Base-by-base conservation (phyloP, 2,888 invertebrate species). In the Stenolophus ochropezus region DNA sequence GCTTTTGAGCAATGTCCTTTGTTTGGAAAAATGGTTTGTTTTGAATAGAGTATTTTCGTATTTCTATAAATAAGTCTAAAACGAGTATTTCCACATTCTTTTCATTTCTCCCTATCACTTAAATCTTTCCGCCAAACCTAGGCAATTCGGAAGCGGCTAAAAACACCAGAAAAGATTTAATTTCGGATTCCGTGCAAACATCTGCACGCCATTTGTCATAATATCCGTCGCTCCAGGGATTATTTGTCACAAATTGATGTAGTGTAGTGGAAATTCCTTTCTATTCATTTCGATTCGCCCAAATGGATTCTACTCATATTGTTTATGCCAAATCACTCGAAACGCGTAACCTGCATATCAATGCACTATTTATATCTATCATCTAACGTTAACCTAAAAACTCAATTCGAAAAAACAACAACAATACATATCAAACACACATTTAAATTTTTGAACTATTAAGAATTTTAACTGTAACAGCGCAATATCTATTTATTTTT, bases 141-240 rank as follows among this genome's bases (percentile, higher is more conserved):
- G 21, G 23, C 47, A 73, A 73, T 73, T 73, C 73, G 73, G 73
- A 73, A 73, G 73, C 47, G 14, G 4, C 14, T 47, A 73, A 73
- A 71, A 73, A 73, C 73, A 73, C 49, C 49, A 69, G 73, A 73
- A 73, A 73, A 73, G 73, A 69, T 69, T 69, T 69, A 33, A 69
- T 69, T 69, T 69, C 14, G 73, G 49, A 73, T 73, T 73, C 73
- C 75, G 11, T 75, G 53, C 27, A 16, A 75, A 75, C 75, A 75
- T 75, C 75, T 75, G 75, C 53, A 75, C 75, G 51, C 75, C 51
- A 75, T 75, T 75, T 75, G 75, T 75, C 75, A 75, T 75, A 75
- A 73, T 73, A 73, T 73, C 73, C 73, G 73, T 73, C 73, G 27
- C 73, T 20, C 2, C 14, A 4, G 47, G 73, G 14, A 21, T 21